phyloP scores from a whole-genome alignment of 2,888 invertebrate species.

The Himalopsyche kuldschensis region DNA sequence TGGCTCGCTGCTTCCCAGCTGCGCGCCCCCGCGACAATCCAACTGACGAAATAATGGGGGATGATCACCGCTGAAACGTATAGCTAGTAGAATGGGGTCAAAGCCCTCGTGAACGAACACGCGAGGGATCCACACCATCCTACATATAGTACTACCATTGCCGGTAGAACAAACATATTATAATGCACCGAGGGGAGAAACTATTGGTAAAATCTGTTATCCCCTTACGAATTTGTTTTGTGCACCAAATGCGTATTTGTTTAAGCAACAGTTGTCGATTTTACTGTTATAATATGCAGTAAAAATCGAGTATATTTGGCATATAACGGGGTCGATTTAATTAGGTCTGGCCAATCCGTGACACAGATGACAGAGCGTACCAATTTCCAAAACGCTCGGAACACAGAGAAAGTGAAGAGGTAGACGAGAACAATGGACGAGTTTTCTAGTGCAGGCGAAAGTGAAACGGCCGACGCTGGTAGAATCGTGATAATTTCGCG shows the following conservation, averaged over 20 bases:
- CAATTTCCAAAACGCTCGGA: slow-evolving; percentile 27
- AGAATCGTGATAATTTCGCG: slow-evolving; percentile 21
- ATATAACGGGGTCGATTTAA: neutral
- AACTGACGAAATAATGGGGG: neutral
- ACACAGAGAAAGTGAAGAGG: slow-evolving; percentile 40
- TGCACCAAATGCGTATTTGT: too few relatives aligned
- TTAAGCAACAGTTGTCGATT: too few relatives aligned
- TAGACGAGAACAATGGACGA: slow-evolving; percentile 35
- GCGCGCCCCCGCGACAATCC: slow-evolving; percentile 4
- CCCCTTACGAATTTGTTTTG: too few relatives aligned
- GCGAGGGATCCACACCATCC: neutral
- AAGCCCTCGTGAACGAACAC: slow-evolving; percentile 19
- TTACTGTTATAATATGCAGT: too few relatives aligned
- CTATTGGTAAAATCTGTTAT: neutral
- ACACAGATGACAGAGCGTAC: slow-evolving; percentile 21
- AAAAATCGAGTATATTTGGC: too few relatives aligned
- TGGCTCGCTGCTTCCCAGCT: slow-evolving; percentile 24
- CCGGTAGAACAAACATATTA: neutral
- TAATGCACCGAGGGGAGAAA: neutral
- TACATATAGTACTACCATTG: neutral
- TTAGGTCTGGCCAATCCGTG: slow-evolving; percentile 6
- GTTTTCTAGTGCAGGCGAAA: slow-evolving; percentile 41
- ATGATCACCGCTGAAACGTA: neutral
- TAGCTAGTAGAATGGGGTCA: slow-evolving; percentile 17
- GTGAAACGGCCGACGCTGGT: slow-evolving; percentile 42